These are phyloP conservation scores for Pristionchus pacificus DNA, from an alignment of 1,140 invertebrate species.

Conservation along the genomic window DNA sequence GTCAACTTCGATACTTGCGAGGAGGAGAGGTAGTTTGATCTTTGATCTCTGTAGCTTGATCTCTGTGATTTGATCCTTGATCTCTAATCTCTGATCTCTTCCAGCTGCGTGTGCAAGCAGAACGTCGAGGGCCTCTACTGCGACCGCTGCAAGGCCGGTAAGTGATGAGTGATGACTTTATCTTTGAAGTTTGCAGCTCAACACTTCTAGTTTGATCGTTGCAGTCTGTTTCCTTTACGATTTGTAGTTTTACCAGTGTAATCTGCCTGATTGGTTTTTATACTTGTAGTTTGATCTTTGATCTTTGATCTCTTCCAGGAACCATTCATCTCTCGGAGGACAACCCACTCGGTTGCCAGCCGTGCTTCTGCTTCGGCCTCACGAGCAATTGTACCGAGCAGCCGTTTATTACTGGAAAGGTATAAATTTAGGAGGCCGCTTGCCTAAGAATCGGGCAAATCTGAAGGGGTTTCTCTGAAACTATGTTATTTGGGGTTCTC, in stretches of 20 bases:
- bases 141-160: constrained; percentile 66
- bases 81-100: not conserved
- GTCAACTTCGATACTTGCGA: constrained; percentile 70
- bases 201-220: no score
- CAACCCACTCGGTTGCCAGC: constrained; percentile 76
- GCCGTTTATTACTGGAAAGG: not conserved
- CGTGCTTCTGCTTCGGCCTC: constrained; percentile 87
- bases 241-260: no score
- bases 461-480: constrained; percentile 38
- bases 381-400: constrained; percentile 58
- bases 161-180: no score
- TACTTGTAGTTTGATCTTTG: no score
- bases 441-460: no score
- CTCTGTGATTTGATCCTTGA: not conserved
- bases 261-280: no score
- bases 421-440: not conserved
- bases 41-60: not conserved
- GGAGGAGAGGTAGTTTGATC: constrained; percentile 59
- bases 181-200: no score
- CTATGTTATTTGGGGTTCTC: no score
- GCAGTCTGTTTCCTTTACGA: no score
- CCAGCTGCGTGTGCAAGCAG: constrained; percentile 74
- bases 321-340: constrained; percentile 74
- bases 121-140: constrained; percentile 55
- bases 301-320: no score